Evolutionary conservation across 1,140 invertebrate species (phyloP), one percentile per base, ranked within the genome.

Genomic region (Zaprionus gabonicus): DNA sequence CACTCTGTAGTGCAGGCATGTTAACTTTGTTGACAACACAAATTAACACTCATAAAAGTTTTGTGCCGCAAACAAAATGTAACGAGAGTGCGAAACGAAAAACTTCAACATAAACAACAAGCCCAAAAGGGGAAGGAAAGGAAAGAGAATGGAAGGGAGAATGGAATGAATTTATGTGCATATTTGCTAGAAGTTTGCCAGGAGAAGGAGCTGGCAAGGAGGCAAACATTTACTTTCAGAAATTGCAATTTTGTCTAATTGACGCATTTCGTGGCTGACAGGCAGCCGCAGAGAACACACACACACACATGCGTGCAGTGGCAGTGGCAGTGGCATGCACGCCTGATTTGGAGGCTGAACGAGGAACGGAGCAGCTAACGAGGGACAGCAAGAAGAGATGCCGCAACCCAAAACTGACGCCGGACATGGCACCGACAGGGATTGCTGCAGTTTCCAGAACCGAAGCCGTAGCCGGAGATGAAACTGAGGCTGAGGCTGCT

Each of bases 1-100:
- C 23, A 23, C 23, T 23, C 23, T 23, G 23, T 23, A 13, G 6
- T 20, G 46, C 46, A 28, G 57, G 72, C 72, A 82, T 86, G 83
- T 88, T 88, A 76, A 79, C 78, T 79, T 88, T 87, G 84, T 87
- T 87, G 84, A 88, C 84, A 87, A 88, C 81, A 81, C 84, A 87
- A 87, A 87, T 87, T 87, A 87, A 81, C 84, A 87, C 81, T 88
- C 84, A 90, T 84, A 87, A 87, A 81, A 87, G 81, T 87, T 86
- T 80, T 68, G 74, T 69, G 83, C 56, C 76, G 46, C 69, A 75
- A 51, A 64, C 72, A 44, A 46, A 75, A 69, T 59, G 49, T 58
- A 71, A 53, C 41, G 53, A 76, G 58, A 60, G 63, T 36, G 75
- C 49, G 65, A 76, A 71, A 76, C 66, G 67, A 63, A 68, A 53